These are phyloP conservation scores for Drosophila hamatofila DNA, from an alignment of 2,888 invertebrate species.

Conservation along the genomic window DNA sequence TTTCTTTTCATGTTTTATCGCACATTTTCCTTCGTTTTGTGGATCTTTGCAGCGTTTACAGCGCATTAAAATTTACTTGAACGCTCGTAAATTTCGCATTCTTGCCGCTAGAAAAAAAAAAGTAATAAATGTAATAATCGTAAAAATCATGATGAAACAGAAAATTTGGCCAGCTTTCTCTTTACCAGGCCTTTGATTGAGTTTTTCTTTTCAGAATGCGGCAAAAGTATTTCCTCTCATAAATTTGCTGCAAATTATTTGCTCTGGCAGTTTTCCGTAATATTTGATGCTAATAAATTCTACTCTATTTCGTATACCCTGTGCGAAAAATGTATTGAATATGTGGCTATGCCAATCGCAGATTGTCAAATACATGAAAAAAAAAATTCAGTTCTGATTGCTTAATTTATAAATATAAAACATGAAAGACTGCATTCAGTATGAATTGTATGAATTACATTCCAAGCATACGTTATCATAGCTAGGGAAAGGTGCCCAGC, in stretches of 20 bases:
- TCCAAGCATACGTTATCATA: too few species aligned
- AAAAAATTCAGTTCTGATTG: too few species aligned
- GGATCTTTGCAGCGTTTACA: slow-evolving; percentile 62
- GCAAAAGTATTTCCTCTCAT: slow-evolving; percentile 28
- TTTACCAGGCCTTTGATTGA: slow-evolving; percentile 36
- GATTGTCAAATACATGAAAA: too few species aligned
- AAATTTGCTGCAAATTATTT: slow-evolving; percentile 28
- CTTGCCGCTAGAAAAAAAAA: slow-evolving; percentile 17
- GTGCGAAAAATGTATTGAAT: too few species aligned
- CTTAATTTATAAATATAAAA: neutral
- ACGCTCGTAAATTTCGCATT: slow-evolving; percentile 69
- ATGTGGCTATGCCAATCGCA: neutral
- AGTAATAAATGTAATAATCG: slow-evolving; percentile 64
- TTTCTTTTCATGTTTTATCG: slow-evolving; percentile 73
- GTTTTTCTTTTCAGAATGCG: slow-evolving; percentile 15
- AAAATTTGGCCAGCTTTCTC: slow-evolving; percentile 37
- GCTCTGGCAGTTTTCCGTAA: slow-evolving; percentile 6
- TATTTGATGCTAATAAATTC: slow-evolving; percentile 3
- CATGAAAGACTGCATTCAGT: too few species aligned
- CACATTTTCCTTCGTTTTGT: slow-evolving; percentile 67
- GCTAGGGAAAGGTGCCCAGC: too few species aligned
- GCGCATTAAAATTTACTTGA: slow-evolving; percentile 71
- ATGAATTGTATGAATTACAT: too few species aligned
- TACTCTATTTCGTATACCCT: slow-evolving; percentile 13
- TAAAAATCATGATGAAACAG: slow-evolving; percentile 61